Evolutionary conservation across 2,797 vertebrate genomes (phyloP).

Genomic region (Phrynocephalus vlangalii): DNA sequence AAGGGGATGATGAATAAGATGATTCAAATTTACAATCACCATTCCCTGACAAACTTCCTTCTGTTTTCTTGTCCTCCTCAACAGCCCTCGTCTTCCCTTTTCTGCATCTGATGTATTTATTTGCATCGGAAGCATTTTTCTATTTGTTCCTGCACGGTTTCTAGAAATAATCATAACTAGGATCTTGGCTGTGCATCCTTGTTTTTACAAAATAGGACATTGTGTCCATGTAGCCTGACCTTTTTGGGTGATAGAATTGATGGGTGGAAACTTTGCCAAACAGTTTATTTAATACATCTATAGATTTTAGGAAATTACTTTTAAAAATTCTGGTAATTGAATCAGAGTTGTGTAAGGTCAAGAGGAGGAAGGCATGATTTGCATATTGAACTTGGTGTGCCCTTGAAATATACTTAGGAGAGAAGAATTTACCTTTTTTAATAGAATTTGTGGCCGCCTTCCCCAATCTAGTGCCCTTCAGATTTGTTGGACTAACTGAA

Average conservation of each 20-base stretch:
- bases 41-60: not conserved
- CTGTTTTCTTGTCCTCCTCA: not conserved
- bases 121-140: not conserved
- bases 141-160: not conserved
- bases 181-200: not conserved
- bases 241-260: conserved; percentile 31
- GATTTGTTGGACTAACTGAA: not conserved
- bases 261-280: conserved; percentile 15
- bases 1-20: not conserved
- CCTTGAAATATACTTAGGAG: conserved; percentile 20
- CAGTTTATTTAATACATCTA: conserved; percentile 33
- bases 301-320: conserved; percentile 44
- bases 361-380: not conserved
- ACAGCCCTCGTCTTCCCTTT: not conserved
- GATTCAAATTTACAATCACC: not conserved
- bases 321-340: conserved; percentile 38
- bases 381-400: conserved; percentile 23
- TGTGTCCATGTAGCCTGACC: conserved; percentile 26
- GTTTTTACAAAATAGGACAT: not conserved
- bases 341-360: conserved; percentile 27
- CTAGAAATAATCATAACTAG: not conserved
- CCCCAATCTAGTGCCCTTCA: not conserved
- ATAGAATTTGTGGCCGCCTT: not conserved
- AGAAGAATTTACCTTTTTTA: not conserved
- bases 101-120: not conserved